Base-by-base conservation (phyloP, 1,140 invertebrate genomes). In the Acyrthosiphon pisum region DNA sequence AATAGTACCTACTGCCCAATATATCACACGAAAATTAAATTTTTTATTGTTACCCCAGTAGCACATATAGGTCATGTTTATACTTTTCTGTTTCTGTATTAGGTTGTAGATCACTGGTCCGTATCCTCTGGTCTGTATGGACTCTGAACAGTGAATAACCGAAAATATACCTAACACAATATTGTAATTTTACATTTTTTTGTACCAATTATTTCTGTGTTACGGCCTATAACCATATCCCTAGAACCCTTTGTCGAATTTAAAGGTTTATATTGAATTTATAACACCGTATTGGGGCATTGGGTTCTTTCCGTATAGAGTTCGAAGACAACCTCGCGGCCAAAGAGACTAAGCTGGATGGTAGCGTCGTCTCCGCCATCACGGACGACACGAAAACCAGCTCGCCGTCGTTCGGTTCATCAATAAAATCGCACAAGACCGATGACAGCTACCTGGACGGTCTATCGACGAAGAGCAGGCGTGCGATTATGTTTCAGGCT, bases 331-430 rank as follows among this genome's bases (percentile, higher is more conserved):
- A 84, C 53, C 8, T 86, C 2, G 7, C 26, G 6, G 8, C n/a
- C 1, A 84, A 93, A 30, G 91, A 93, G 2, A 30, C 48, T 11
- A 93, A 93, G 26, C 91, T n/a, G 1, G 56, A 86, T 0, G 81
- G 81, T n/a, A 93, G 91, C 53, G 41, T 86, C 23, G 86, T 86
- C 6, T 86, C 91, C 6, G 81, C 11, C 9, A 44, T n/a, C 30
- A 86, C 81, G 14, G 91, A 93, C 30, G 91, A 93, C 26, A 93
- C 81, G 20, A 93, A 93, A 44, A 93, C 41, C 48, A 93, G 91
- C 81, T 93, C 91, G 0, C 91, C 91, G 6, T 93, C 91, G 26
- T 93, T 93, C 14, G 26, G 48, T 7, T 93, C 91, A 1, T 91
- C 90, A 23, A n/a, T 93, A 11, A 93, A 50, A 86, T 84, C 91